Base-by-base conservation (phyloP, 1,140 invertebrate genomes). In the Elysia chlorotica region DNA sequence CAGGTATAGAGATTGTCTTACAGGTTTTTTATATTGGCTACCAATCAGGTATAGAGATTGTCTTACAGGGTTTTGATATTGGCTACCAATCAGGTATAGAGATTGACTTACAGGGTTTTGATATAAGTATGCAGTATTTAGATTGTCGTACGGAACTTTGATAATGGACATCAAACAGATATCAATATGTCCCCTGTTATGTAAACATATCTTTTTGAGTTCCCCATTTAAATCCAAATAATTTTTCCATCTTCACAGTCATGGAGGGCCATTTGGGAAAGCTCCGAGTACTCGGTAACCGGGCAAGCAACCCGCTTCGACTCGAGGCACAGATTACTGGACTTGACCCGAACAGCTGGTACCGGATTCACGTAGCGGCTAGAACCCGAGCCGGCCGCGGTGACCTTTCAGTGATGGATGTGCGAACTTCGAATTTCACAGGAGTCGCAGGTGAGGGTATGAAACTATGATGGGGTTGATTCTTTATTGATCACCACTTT, bases 21-120 rank as follows among this genome's bases (percentile, higher is more conserved):
- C n/a, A n/a, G n/a, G n/a, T n/a, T n/a, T n/a, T n/a, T n/a, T n/a
- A n/a, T n/a, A 94, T 99, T 80, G 95, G 93, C 83, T 98, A 96
- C 85, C 92, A 96, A 83, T 90, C 85, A 92, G 79, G 93, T 97
- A 57, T 14, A 53, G 28, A n/a, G n/a, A n/a, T n/a, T 31, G 38
- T 5, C 25, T 31, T 35, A 14, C n/a, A 23, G 23, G n/a, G 2
- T 61, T 21, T 10, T 3, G 36, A 21, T 35, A 30, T 0, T 61
- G n/a, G 17, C 0, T 4, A 37, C 6, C 65, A 41, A 30, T 31
- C 14, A 28, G 30, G 35, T 62, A 25, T 6, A 31, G 25, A 69
- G 10, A n/a, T n/a, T n/a, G n/a, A n/a, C n/a, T n/a, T n/a, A n/a
- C n/a, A n/a, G n/a, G n/a, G n/a, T n/a, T n/a, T n/a, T n/a, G n/a